Base-by-base conservation (phyloP, 2,797 vertebrate species). In the Sebastes nivosus region DNA sequence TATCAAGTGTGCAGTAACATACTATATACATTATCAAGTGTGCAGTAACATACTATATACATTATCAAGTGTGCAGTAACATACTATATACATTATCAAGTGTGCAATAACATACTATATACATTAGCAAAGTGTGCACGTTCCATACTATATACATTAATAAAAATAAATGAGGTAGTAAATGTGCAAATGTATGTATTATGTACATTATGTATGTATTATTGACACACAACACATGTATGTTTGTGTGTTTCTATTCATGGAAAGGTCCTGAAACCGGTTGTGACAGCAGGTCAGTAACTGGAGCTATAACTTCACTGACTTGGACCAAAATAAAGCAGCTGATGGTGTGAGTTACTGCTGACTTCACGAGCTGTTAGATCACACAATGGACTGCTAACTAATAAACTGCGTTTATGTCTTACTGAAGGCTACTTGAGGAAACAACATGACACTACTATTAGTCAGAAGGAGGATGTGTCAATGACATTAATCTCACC, bases 401-500 rank as follows among this genome's bases (percentile, higher is more conserved):
- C 38, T 1, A 55, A 38, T 2, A 11, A 34, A 61, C 5, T 0
- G 14, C 20, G 30, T 18, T 11, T 10, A 25, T 12, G 1, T 25
- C 18, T 34, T 10, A 13, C 6, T 57, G 12, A 18, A 24, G 18
- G 50, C 50, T 11, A 12, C 25, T 11, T 18, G 1, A 36, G 20
- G n/a, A 59, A 68, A 57, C 46, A 75, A 32, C 29, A 67, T 29
- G 59, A 1, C 32, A 32, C 20, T 1, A 6, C 38, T 42, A 16
- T 0, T 16, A 42, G 38, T 42, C 13, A 42, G 38, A 14, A 42
- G 38, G 38, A 42, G 38, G 38, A 42, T 1, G 9, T 18, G 34
- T 59, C 42, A 42, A 1, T 58, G 38, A 50, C 63, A 70, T 60
- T 70, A 36, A 36, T 59, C 94, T 94, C 86, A 96, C 96, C 95